Base-by-base conservation (phyloP, 2,113 vertebrate species). In the Phodopus roborovskii region DNA sequence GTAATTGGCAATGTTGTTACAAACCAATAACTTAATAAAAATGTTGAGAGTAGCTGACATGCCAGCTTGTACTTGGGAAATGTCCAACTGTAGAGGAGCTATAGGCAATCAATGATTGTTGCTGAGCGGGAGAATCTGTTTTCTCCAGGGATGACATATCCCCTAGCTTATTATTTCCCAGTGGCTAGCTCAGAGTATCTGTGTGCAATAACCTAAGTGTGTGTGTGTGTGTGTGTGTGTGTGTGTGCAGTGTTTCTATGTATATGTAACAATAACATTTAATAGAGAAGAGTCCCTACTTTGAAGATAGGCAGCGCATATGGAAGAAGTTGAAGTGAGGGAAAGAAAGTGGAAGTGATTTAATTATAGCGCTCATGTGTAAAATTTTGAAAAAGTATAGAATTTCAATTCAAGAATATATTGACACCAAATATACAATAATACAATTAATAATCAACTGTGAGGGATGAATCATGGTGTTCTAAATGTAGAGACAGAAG, bases 221-320 rank as follows among this genome's bases (percentile, higher is more conserved):
- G 36, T 42, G 20, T 45, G 4, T 75, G 39, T 50, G 12, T 30
- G 26, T 48, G 11, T 66, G 28, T 50, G 36, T 45, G 20, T 45
- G 4, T 75, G 20, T 50, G 12, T 30, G 26, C 28, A 13, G 5
- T 66, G 12, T 66, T 33, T 66, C 12, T 66, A 74, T 74, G 20
- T 42, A 74, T 42, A 42, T 42, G 9, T 42, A 39, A 42, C 20
- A 74, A 71, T n/a, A n/a, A n/a, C 36, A n/a, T 11, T 42, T 26
- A 74, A 22, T 42, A 6, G 42, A 81, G 0, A 7, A 33, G 53
- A 71, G 0, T 0, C 2, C 10, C 4, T 26, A 42, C 3, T 74
- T 74, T 73, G 71, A 73, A 3, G 70, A 74, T 24, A 24, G 20
- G n/a, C 24, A 24, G 4, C 3, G 20, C 0, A 11, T 1, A 24